Conservation (phyloP, 35 echinoderm and acorn worm genomes). For the Hemicentrotus pulcherrimus region DNA sequence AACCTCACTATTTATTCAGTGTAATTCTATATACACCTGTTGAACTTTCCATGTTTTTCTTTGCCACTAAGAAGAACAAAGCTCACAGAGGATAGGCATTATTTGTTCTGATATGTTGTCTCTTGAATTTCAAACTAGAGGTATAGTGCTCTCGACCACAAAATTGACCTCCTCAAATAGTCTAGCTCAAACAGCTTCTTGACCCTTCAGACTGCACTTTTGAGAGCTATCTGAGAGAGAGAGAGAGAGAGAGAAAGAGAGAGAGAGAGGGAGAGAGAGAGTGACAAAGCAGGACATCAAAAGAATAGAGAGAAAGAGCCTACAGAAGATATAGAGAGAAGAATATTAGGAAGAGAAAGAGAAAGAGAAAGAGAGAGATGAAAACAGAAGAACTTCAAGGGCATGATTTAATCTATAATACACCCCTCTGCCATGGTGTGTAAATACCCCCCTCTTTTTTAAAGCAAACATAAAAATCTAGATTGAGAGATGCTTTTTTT, state of each 20-base stretch:
- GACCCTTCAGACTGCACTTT: neutral
- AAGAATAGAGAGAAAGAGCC: no score
- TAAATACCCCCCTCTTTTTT: neutral
- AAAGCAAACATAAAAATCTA: neutral
- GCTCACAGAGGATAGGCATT: neutral
- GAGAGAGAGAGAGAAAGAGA: neutral
- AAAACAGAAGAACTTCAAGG: constrained; percentile 9
- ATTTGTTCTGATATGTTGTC: neutral
- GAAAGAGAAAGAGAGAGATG: neutral
- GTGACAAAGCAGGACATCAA: neutral
- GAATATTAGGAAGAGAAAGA: neutral
- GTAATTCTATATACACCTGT: no score
- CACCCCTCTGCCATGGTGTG: neutral
- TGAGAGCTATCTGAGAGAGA: neutral
- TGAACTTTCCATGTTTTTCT: neutral
- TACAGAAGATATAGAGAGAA: neutral
- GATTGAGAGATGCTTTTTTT: constrained; percentile 17
- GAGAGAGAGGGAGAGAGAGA: neutral
- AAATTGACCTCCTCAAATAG: neutral
- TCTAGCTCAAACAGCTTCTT: neutral
- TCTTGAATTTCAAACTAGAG: neutral
- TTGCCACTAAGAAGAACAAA: neutral
- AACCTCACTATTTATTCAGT: no score
- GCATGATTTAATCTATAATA: neutral
- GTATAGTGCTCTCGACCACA: neutral